phyloP scores from a whole-genome alignment of 92 coral and sea anemone species.

The Scolanthus callimorphus region DNA sequence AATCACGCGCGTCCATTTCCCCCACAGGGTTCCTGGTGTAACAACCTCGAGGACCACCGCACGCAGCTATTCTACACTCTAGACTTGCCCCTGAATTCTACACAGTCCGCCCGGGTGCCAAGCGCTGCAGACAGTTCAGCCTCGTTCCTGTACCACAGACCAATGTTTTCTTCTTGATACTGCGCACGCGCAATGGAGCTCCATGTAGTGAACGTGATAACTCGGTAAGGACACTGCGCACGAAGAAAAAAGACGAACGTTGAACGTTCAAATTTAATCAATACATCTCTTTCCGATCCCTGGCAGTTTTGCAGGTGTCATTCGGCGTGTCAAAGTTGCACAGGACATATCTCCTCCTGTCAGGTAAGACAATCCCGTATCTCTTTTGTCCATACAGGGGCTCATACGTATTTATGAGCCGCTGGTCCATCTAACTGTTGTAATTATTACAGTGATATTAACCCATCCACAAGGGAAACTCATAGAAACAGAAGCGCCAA shows the following conservation, averaged over 20 bases:
- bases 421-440: too few species aligned
- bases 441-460: too few species aligned
- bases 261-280: too few species aligned
- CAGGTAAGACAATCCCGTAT: constrained; percentile 9
- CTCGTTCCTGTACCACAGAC: constrained; percentile 27
- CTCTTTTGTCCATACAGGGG: too few species aligned
- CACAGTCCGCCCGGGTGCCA: constrained; percentile 6
- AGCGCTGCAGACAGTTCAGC: constrained; percentile 53
- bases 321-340: constrained; percentile 13
- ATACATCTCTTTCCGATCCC: too few species aligned
- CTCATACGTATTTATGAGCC: too few species aligned
- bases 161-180: constrained; percentile 15
- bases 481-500: too few species aligned
- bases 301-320: constrained; percentile 7
- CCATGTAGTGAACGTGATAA: constrained; percentile 9
- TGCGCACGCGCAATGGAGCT: constrained; percentile 27
- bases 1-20: not conserved
- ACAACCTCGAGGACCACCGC: constrained; percentile 43
- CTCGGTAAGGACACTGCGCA: constrained; percentile 3
- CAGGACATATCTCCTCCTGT: constrained; percentile 3
- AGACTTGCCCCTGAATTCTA: constrained; percentile 1
- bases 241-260: too few species aligned
- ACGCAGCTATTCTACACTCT: constrained; percentile 37
- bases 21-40: constrained; percentile 71
- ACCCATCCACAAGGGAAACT: too few species aligned